Evolutionary conservation across 2,113 vertebrate genomes (phyloP).

Genomic region (Semicossyphus pulcher): DNA sequence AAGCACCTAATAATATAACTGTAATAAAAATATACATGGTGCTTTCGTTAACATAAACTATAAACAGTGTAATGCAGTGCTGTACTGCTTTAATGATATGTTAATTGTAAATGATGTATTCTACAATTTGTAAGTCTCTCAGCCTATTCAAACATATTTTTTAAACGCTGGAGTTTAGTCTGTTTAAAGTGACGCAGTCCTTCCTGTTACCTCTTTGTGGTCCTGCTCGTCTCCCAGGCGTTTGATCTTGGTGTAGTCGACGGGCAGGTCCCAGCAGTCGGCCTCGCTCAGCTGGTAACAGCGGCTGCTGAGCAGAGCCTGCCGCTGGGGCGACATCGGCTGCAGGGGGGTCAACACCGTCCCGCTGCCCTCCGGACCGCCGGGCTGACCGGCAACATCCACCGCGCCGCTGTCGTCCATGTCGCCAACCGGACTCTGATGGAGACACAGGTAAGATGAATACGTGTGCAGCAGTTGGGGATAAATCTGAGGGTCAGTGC

Average conservation of each 20-base stretch:
- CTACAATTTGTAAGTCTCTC: too few species aligned
- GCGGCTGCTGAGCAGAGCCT: constrained; percentile 92
- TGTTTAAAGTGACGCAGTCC: constrained; percentile 1
- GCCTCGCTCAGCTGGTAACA: constrained; percentile 94
- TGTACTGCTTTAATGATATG: too few species aligned
- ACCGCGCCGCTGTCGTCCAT: constrained; percentile 90
- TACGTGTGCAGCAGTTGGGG: too few species aligned
- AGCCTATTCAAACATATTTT: too few species aligned
- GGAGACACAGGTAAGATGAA: neutral
- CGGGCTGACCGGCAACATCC: constrained; percentile 88
- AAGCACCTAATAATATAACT: too few species aligned
- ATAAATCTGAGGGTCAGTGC: too few species aligned
- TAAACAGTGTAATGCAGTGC: too few species aligned
- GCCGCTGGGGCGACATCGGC: constrained; percentile 97
- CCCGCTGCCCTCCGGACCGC: constrained; percentile 91
- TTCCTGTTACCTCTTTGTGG: constrained; percentile 88
- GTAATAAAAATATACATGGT: too few species aligned
- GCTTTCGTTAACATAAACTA: too few species aligned
- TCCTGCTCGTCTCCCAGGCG: constrained; percentile 89
- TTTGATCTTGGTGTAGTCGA: constrained; percentile 98
- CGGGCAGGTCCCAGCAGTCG: constrained; percentile 97
- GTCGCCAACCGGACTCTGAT: constrained; percentile 92
- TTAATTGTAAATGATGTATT: too few species aligned
- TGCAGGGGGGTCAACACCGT: constrained; percentile 95
- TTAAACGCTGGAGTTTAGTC: neutral